Percentiles rank a stretch among this genome's conserved stretches.
These are phyloP conservation scores for Macrosoma leucophasiata DNA, from an alignment of 2,888 invertebrate genomes.

Conservation along the genomic window DNA sequence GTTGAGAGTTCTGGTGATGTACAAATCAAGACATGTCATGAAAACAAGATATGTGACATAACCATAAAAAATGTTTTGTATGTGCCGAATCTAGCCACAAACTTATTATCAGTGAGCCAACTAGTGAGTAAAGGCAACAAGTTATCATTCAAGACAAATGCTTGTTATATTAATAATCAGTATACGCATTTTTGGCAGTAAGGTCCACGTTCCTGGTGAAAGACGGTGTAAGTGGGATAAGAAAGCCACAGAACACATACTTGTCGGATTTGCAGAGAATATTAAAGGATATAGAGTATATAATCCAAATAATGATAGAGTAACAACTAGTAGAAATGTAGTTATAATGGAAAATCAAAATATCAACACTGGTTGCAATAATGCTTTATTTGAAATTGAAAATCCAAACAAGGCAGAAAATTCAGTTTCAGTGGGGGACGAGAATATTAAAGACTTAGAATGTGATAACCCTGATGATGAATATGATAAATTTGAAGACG, in stretches of 20 bases:
- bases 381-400: too few relatives aligned
- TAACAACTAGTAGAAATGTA: not conserved
- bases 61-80: conserved; percentile 11
- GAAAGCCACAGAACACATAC: not conserved
- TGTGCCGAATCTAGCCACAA: conserved; percentile 14
- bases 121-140: conserved; percentile 12
- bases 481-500: not conserved
- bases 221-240: not conserved
- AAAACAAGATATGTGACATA: conserved; percentile 3
- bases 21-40: conserved; percentile 22
- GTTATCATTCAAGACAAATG: conserved; percentile 6
- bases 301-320: not conserved
- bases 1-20: conserved; percentile 7
- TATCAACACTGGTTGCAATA: too few relatives aligned
- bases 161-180: not conserved
- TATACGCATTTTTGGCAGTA: not conserved
- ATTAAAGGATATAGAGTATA: not conserved
- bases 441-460: not conserved
- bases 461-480: not conserved
- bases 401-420: too few relatives aligned
- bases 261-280: not conserved
- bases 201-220: not conserved
- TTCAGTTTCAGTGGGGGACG: too few relatives aligned
- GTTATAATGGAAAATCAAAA: not conserved
- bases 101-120: conserved; percentile 13